Base-by-base conservation (phyloP, 2,113 vertebrate species). In the Turnix velox region DNA sequence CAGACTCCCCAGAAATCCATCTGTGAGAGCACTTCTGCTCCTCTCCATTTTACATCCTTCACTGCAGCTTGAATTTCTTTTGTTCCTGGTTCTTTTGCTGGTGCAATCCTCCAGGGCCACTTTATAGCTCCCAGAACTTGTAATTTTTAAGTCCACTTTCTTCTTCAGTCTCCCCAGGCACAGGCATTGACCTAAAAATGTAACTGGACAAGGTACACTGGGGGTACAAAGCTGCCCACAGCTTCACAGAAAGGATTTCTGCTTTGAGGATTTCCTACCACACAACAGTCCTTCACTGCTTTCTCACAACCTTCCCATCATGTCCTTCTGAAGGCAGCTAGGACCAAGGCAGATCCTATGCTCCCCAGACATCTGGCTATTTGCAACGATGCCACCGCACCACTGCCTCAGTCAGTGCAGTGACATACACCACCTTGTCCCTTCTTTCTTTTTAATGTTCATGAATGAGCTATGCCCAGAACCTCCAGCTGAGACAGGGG, bases 361-460 rank as follows among this genome's bases (percentile, higher is more conserved):
- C 61, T 43, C 18, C 20, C 23, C 33, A 80, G 42, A 59, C 1
- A 33, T 67, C 52, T 40, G 45, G 42, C 25, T 49, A 31, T 37
- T 20, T 24, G 57, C 51, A 74, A 14, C 8, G 23, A 55, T n/a
- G 10, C 8, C 55, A 23, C 46, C 23, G 31, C 69, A 31, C 16
- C 7, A 52, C 40, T 31, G 3, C 48, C 30, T 30, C 59, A 69
- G 58, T 2, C 0, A 1, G 35, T 15, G 19, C 20, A 25, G 6
- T 39, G 66, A 66, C 57, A 77, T 86, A 7, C 22, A 7, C 22
- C 37, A 31, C 14, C 48, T 18, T n/a, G 43, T n/a, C 43, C 68
- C 39, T 48, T 42, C 43, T 9, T 12, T 4, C 28, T 8, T 0
- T 37, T 27, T 19, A 14, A 14, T 1, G 3, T 25, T 22, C 22